Conservation (phyloP, 1,140 invertebrate species). For the Coptotermes formosanus region DNA sequence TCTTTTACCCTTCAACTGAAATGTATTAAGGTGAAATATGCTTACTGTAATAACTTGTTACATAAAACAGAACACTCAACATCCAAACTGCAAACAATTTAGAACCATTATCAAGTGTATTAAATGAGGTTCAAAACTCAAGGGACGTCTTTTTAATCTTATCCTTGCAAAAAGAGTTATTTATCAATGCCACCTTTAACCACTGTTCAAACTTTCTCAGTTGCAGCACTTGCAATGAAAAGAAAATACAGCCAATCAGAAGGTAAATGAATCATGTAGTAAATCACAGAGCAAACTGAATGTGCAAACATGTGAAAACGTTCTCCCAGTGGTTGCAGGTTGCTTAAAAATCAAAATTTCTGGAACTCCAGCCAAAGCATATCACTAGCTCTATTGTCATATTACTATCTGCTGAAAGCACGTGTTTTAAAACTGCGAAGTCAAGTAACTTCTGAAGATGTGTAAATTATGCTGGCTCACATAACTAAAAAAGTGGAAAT, state of each 20-base stretch:
- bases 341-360: background rate
- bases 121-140: background rate
- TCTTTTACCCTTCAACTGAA: no score
- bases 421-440: background rate
- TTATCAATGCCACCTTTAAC: background rate
- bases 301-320: background rate
- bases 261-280: background rate
- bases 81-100: no score
- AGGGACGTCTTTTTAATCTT: background rate
- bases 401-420: background rate
- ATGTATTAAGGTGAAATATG: no score
- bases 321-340: slow-evolving; percentile 3
- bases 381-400: background rate
- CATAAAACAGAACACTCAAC: no score
- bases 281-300: background rate
- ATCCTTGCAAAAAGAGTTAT: background rate
- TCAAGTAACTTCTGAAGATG: background rate
- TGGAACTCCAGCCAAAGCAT: background rate
- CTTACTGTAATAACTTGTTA: no score
- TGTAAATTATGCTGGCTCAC: background rate
- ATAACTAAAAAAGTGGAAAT: no score
- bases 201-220: slow-evolving; percentile 15
- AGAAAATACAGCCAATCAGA: background rate
- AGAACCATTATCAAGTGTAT: no score
- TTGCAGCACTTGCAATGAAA: background rate